Conservation (phyloP, 2,888 invertebrate genomes). For the Leptura quadrifasciata region DNA sequence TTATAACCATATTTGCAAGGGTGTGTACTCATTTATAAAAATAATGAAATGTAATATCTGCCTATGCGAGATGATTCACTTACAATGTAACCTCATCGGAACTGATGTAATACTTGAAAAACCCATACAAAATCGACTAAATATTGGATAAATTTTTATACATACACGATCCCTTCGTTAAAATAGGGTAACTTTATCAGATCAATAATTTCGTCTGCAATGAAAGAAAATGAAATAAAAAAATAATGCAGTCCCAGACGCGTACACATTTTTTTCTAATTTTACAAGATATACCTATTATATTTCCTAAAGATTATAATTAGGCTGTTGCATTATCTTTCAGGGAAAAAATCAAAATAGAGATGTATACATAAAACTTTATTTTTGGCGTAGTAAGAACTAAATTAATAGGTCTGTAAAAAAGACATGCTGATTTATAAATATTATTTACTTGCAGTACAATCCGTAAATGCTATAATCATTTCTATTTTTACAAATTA, state of each 20-base stretch:
- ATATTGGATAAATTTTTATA: not conserved
- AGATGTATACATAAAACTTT: not conserved
- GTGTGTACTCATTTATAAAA: constrained; percentile 1
- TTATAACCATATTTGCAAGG: not conserved
- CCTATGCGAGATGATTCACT: constrained; percentile 10
- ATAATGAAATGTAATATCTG: not conserved
- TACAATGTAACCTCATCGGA: not conserved
- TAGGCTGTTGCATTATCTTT: not conserved
- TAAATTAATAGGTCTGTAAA: not conserved
- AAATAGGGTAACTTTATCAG: not conserved
- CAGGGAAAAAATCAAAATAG: not conserved
- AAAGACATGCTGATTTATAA: constrained; percentile 16
- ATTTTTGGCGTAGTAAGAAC: not conserved
- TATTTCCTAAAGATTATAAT: constrained; percentile 2
- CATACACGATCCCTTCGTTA: constrained; percentile 3
- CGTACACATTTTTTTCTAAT: not conserved
- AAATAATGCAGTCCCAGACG: not conserved
- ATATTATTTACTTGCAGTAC: constrained; percentile 19
- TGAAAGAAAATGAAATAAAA: not conserved
- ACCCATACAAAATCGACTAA: not conserved
- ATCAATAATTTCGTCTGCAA: constrained; percentile 28
- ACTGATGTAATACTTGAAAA: not conserved
- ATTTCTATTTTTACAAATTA: constrained; percentile 42
- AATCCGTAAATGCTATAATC: constrained; percentile 32
- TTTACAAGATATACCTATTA: not conserved